These are phyloP conservation scores for Toxonevra muliebris DNA, from an alignment of 2,888 invertebrate genomes.

Conservation along the genomic window DNA sequence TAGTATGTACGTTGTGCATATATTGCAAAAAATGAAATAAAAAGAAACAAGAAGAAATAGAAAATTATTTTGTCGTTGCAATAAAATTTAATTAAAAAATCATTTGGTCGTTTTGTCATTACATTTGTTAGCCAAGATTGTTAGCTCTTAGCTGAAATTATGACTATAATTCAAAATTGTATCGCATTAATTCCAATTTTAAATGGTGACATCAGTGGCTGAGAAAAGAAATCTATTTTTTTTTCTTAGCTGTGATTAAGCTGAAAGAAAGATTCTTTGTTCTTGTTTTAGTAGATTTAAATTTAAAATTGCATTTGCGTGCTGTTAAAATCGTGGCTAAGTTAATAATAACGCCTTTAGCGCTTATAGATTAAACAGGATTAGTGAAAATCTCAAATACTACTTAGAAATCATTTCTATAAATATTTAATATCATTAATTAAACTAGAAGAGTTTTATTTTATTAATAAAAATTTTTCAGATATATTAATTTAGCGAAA, in stretches of 20 bases:
- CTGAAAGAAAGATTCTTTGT: too few relatives aligned
- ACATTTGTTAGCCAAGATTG: constrained; percentile 1
- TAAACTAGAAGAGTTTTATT: background rate
- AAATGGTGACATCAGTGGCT: too few relatives aligned
- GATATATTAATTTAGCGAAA: too few relatives aligned
- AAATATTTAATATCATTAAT: constrained; percentile 19
- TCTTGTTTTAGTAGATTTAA: too few relatives aligned
- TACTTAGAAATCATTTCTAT: constrained; percentile 16
- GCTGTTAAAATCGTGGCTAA: constrained; percentile 24
- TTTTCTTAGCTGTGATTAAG: too few relatives aligned
- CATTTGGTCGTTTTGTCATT: constrained; percentile 13
- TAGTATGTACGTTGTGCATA: background rate
- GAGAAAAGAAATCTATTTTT: too few relatives aligned
- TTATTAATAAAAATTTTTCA: too few relatives aligned
- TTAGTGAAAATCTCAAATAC: too few relatives aligned
- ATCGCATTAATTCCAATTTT: too few relatives aligned
- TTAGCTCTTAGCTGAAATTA: background rate
- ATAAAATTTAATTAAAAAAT: constrained; percentile 24
- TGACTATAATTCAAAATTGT: constrained; percentile 13
- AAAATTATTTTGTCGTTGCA: constrained; percentile 20
- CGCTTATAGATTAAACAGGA: background rate
- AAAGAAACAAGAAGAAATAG: background rate
- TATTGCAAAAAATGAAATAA: background rate
- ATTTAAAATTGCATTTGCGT: constrained; percentile 27
- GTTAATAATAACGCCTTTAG: constrained; percentile 22